Percentiles rank a stretch among this genome's conserved stretches.
Conservation (phyloP, 2,797 vertebrate species). For the Sciurus vulgaris region DNA sequence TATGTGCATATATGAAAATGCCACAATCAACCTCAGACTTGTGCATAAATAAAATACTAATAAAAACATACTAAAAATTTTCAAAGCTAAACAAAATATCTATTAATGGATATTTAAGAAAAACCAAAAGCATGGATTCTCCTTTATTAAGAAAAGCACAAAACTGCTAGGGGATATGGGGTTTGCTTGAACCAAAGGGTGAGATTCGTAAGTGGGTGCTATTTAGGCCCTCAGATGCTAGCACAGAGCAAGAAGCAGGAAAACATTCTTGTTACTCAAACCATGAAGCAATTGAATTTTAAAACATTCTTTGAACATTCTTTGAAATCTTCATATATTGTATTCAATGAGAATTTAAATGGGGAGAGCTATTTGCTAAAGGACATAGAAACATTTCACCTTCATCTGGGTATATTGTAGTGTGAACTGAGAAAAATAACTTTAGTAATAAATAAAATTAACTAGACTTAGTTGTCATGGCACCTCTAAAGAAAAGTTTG, state of each 20-base stretch:
- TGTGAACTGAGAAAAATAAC: neutral
- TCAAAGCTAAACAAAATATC: too few relatives aligned
- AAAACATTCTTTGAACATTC: neutral
- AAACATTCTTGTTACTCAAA: neutral
- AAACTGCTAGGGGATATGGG: accelerated
- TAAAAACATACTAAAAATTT: too few relatives aligned
- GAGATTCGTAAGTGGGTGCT: neutral
- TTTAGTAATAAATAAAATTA: neutral
- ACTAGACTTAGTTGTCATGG: neutral
- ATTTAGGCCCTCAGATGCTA: neutral
- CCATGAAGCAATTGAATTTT: neutral
- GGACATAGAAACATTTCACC: neutral
- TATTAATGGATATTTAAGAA: neutral
- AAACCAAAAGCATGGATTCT: neutral
- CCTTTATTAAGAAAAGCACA: neutral
- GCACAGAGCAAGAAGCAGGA: neutral
- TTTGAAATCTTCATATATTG: neutral
- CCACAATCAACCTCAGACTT: too few relatives aligned
- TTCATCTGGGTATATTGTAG: neutral
- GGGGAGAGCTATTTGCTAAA: neutral
- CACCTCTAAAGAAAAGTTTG: neutral
- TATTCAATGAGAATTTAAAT: neutral
- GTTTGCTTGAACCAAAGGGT: neutral
- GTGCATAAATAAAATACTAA: too few relatives aligned
- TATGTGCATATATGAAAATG: too few relatives aligned